Percentiles rank a stretch among this genome's conserved stretches.
Evolutionary conservation across 2,888 invertebrate genomes (phyloP).

Genomic region (Argyra leucocephala): DNA sequence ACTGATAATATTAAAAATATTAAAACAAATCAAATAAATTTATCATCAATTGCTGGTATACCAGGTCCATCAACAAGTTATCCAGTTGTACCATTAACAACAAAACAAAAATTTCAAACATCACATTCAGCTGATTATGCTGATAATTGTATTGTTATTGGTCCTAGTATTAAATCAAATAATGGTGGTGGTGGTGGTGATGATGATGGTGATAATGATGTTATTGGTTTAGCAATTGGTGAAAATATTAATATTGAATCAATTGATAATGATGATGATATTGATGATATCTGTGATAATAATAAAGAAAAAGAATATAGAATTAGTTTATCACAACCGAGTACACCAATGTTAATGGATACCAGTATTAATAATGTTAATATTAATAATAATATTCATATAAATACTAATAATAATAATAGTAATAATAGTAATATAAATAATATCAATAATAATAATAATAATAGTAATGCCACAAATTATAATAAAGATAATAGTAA

Average conservation of each 20-base stretch:
- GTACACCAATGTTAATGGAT: background rate
- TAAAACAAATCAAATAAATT: background rate
- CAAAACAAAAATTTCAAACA: background rate
- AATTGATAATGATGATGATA: background rate
- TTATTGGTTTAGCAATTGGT: background rate
- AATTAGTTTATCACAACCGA: constrained; percentile 8
- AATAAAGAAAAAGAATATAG: background rate
- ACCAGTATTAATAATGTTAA: background rate
- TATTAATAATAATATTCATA: background rate
- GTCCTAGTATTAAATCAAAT: background rate
- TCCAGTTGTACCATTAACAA: background rate
- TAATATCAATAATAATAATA: background rate
- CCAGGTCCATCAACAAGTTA: constrained; percentile 10
- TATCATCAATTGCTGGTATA: constrained; percentile 2
- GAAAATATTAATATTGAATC: background rate
- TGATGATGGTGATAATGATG: background rate
- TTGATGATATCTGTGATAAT: background rate
- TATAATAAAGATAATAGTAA: background rate
- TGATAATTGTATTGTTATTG: background rate
- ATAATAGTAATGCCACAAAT: background rate
- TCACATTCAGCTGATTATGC: background rate
- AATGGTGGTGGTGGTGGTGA: background rate
- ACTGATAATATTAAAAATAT: background rate
- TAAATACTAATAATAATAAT: background rate
- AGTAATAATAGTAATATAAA: background rate